Conservation (phyloP, 2,797 vertebrate species). For the Pipistrellus nathusii region DNA sequence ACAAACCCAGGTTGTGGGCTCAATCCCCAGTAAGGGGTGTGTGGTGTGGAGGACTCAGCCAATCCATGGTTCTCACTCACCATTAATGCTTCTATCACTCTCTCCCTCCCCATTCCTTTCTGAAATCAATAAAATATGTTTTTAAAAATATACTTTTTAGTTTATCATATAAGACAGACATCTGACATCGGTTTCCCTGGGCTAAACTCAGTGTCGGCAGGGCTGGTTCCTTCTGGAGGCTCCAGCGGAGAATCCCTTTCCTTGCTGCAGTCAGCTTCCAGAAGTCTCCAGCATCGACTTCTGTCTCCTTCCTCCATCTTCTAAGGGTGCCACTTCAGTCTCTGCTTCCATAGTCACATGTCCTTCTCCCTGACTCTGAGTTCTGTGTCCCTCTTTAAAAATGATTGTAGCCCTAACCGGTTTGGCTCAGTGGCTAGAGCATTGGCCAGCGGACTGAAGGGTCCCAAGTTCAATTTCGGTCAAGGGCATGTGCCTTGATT, state of each 20-base stretch:
- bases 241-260: background rate
- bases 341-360: background rate
- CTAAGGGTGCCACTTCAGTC: background rate
- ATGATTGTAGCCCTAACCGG: too few species aligned
- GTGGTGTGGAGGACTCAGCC: too few species aligned
- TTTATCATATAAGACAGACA: background rate
- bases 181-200: background rate
- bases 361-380: background rate
- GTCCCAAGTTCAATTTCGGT: too few species aligned
- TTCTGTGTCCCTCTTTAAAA: background rate
- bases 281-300: background rate
- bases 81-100: too few species aligned
- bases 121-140: too few species aligned
- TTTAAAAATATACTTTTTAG: background rate
- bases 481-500: too few species aligned
- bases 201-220: background rate
- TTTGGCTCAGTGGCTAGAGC: too few species aligned
- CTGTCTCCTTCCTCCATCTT: background rate
- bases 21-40: too few species aligned
- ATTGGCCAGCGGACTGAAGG: too few species aligned
- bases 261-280: background rate
- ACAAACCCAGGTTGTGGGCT: too few species aligned
- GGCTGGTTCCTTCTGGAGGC: background rate
- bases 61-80: too few species aligned
- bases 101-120: too few species aligned